phyloP scores from a whole-genome alignment of 2,888 invertebrate genomes.

The Operophtera brumata region DNA sequence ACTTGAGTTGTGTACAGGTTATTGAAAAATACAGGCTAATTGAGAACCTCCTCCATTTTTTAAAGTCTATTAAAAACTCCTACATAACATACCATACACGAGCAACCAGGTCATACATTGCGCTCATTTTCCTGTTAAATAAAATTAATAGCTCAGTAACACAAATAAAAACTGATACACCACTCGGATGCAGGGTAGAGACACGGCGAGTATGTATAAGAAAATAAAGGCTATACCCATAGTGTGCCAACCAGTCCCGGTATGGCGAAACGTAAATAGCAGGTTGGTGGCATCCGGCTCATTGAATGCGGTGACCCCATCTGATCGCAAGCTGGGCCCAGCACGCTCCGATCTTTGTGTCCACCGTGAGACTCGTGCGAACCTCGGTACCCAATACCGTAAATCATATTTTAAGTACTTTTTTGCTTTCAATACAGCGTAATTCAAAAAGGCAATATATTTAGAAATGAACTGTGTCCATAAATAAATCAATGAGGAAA shows the following conservation, averaged over 20 bases:
- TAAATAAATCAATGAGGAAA: too few relatives aligned
- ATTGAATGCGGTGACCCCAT: constrained; percentile 80
- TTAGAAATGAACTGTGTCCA: too few relatives aligned
- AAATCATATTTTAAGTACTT: not conserved
- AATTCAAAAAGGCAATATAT: too few relatives aligned
- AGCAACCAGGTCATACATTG: not conserved
- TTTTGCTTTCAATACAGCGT: not conserved
- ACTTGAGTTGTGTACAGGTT: too few relatives aligned
- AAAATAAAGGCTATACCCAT: constrained; percentile 66
- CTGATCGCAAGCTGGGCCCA: constrained; percentile 69
- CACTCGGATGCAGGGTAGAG: constrained; percentile 32
- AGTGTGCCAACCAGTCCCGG: constrained; percentile 75
- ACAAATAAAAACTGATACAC: constrained; percentile 5
- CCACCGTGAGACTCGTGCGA: constrained; percentile 34
- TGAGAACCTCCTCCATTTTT: too few relatives aligned
- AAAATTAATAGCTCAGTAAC: not conserved
- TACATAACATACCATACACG: not conserved
- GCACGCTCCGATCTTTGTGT: constrained; percentile 53
- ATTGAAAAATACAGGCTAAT: too few relatives aligned
- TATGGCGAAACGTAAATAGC: constrained; percentile 78
- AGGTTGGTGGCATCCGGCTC: constrained; percentile 77
- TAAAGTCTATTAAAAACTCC: too few relatives aligned
- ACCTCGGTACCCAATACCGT: not conserved
- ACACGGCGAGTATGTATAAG: constrained; percentile 42
- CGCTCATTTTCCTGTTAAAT: not conserved